phyloP scores from a whole-genome alignment of 1,140 invertebrate species.

The Gonatopus flavifemur region DNA sequence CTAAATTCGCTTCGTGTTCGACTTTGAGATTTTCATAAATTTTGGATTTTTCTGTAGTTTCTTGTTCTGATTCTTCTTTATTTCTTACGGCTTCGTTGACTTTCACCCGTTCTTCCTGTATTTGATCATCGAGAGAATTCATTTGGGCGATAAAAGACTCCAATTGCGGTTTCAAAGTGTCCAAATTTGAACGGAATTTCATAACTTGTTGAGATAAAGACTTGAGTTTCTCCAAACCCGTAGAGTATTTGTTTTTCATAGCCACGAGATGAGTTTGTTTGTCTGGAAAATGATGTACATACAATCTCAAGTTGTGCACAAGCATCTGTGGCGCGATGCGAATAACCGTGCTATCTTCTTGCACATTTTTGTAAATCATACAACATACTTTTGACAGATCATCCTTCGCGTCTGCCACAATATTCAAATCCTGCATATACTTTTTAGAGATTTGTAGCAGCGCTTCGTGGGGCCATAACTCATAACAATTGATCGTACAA shows the following conservation, averaged over 20 bases:
- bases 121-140: constrained; percentile 64
- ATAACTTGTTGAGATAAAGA: constrained; percentile 65
- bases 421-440: constrained; percentile 63
- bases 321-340: constrained; percentile 63
- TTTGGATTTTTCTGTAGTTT: constrained; percentile 68
- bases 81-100: constrained; percentile 69
- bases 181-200: constrained; percentile 68
- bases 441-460: constrained; percentile 68
- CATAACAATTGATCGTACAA: constrained; percentile 75
- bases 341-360: constrained; percentile 54
- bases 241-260: constrained; percentile 61
- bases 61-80: constrained; percentile 71
- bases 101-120: constrained; percentile 65
- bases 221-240: constrained; percentile 68
- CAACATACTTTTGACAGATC: constrained; percentile 60
- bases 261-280: constrained; percentile 63
- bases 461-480: constrained; percentile 72
- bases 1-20: constrained; percentile 72
- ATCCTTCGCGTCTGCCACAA: constrained; percentile 53
- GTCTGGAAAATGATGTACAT: constrained; percentile 55
- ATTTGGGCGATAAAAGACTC: constrained; percentile 67
- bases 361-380: constrained; percentile 61
- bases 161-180: constrained; percentile 68
- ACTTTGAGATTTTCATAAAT: constrained; percentile 65
- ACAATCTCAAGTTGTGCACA: constrained; percentile 63